Conservation (phyloP, 1,140 invertebrate species). For the Diorhabda sublineata region DNA sequence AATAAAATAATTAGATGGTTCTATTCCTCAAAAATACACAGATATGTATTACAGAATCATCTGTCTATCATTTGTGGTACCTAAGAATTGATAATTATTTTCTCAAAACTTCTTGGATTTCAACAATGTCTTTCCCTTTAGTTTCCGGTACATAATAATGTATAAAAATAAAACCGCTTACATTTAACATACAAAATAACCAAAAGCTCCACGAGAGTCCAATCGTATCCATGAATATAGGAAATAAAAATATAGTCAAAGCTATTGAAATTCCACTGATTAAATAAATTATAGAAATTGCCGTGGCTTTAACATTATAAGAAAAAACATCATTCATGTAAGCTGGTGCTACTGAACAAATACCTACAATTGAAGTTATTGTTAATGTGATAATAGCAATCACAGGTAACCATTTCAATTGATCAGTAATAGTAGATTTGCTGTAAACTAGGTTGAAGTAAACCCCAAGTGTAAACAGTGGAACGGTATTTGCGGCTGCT, state of each 20-base stretch:
- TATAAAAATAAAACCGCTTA: constrained; percentile 4
- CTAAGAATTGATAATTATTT: background rate
- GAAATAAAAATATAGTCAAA: constrained; percentile 1
- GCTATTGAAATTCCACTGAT: background rate
- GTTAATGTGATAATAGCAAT: constrained; percentile 36
- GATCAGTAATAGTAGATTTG: constrained; percentile 24
- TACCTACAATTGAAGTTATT: constrained; percentile 49
- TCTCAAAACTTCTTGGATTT: constrained; percentile 11
- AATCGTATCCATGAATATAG: background rate
- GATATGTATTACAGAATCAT: no score
- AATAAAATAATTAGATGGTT: no score
- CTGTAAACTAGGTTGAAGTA: constrained; percentile 39
- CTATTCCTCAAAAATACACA: no score
- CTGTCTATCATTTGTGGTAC: no score
- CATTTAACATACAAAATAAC: background rate
- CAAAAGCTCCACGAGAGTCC: constrained; percentile 7
- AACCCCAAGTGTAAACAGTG: constrained; percentile 37
- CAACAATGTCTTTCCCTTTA: constrained; percentile 8
- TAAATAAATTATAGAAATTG: constrained; percentile 64
- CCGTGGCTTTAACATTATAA: constrained; percentile 66
- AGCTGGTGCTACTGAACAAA: constrained; percentile 79
- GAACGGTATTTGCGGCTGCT: constrained; percentile 53
- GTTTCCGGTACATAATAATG: constrained; percentile 5
- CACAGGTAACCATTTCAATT: constrained; percentile 40
- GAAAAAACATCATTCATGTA: constrained; percentile 81